Evolutionary conservation across 1,140 invertebrate species (phyloP), one percentile per base, ranked within the genome.

Genomic region (Manduca sexta): DNA sequence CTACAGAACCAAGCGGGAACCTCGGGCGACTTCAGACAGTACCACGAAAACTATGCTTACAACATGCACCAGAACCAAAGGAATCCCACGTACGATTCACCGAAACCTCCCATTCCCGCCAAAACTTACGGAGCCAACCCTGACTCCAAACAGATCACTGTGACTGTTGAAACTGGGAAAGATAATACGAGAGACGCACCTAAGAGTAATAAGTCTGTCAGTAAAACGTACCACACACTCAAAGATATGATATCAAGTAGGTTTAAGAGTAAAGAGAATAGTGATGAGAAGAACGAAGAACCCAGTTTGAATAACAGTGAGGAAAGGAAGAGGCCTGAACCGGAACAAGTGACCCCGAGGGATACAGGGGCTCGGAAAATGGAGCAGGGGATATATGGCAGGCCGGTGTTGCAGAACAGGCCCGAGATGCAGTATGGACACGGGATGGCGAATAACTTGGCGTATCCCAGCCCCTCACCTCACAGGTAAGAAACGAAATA

Each of bases 241-340:
- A 94, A 94, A 86, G 93, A 94, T 69, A 94, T 95, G 88, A 93
- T 95, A 64, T 93, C 93, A 3, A 93, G 91, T 77, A 90, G 91
- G 69, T 94, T 95, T 71, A 92, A 91, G 64, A 90, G 86, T 49
- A 90, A 90, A 65, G 90, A 91, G n/a, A 85, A 69, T 42, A 78
- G 48, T 29, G 88, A 89, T 6, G 87, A 88, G 12, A 87, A 80
- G 11, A 83, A 86, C 46, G 90, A 91, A 56, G 88, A 90, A 77
- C 74, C 87, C 12, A 89, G 86, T 57, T 66, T 91, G 16, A 92
- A 92, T 72, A 92, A 91, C 29, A 88, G 87, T 34, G 90, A 92
- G 49, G 90, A 91, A 47, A 63, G 88, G 34, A 88, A 88, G 56
- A 90, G 83, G 33, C 88, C 84, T 47, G 89, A 88, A 51, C 84